Percentiles rank a stretch among this genome's conserved stretches.
Evolutionary conservation across 2,113 vertebrate species (phyloP).

Genomic region (Meleagris gallopavo): DNA sequence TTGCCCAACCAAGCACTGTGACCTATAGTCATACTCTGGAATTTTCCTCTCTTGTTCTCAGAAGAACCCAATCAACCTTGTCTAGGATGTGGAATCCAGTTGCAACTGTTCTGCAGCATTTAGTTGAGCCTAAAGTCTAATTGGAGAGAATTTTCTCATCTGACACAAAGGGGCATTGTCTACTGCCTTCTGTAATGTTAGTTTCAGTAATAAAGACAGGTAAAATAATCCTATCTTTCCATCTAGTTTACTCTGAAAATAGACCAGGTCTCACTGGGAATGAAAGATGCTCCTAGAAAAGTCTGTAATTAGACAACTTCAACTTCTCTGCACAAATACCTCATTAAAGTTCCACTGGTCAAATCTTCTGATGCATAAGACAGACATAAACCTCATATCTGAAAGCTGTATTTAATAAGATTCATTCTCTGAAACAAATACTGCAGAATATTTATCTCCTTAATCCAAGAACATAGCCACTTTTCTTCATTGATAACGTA

Average conservation of each 20-base stretch:
- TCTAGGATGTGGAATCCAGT: not conserved
- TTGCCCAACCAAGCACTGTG: not conserved
- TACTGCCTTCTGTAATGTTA: conserved; percentile 7
- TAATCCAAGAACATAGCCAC: not conserved
- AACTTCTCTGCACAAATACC: conserved; percentile 12
- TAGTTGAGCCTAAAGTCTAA: not conserved
- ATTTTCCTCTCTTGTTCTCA: not conserved
- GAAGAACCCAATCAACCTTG: not conserved
- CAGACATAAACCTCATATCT: conserved; percentile 8
- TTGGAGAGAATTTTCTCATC: conserved; percentile 3
- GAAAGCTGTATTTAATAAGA: conserved; percentile 14
- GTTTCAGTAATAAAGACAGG: conserved; percentile 35
- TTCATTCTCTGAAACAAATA: not conserved
- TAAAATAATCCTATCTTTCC: conserved; percentile 48
- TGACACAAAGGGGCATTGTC: not conserved
- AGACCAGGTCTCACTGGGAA: conserved; percentile 39
- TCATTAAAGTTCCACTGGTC: conserved; percentile 37
- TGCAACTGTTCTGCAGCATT: not conserved
- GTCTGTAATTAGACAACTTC: conserved; percentile 54
- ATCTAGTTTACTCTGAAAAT: conserved; percentile 20
- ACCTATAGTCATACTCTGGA: not conserved
- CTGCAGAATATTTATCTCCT: not conserved
- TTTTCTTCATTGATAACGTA: not conserved
- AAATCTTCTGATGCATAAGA: conserved; percentile 32
- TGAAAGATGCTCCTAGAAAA: conserved; percentile 41